A percentile compares a stretch with the other conserved stretches of the same genome.
Evolutionary conservation across 2,888 invertebrate genomes (phyloP).

Genomic region (Didymodactylos carnosus): DNA sequence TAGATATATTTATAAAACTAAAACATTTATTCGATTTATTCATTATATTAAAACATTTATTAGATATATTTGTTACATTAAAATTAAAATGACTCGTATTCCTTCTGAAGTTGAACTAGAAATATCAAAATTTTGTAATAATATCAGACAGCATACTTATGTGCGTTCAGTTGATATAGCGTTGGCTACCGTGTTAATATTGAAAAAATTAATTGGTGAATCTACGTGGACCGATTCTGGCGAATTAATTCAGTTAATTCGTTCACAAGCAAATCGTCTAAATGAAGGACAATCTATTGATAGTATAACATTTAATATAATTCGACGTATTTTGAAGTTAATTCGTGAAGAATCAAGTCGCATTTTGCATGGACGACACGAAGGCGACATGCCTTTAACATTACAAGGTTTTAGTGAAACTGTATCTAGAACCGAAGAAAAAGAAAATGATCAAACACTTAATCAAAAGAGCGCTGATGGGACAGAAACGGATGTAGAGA

Average conservation of each 20-base stretch:
- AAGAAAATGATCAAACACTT: neutral
- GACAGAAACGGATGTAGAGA: neutral
- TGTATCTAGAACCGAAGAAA: too few species aligned
- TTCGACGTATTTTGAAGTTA: neutral
- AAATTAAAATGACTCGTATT: neutral
- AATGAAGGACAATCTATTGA: conserved; percentile 5
- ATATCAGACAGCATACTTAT: neutral
- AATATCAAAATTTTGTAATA: neutral
- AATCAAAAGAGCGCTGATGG: neutral
- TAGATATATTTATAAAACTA: too few species aligned
- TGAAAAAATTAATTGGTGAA: conserved; percentile 14
- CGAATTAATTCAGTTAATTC: conserved; percentile 2
- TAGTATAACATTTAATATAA: conserved; percentile 3
- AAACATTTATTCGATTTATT: too few species aligned
- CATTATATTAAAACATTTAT: too few species aligned
- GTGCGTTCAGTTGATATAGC: neutral
- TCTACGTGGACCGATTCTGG: conserved; percentile 8
- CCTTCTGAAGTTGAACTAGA: neutral
- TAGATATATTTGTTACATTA: neutral
- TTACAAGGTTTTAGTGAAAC: too few species aligned
- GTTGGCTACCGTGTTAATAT: neutral
- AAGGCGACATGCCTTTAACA: neutral
- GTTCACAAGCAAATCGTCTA: neutral
- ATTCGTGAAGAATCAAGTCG: neutral
- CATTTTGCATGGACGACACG: neutral